A percentile compares a stretch with the other conserved stretches of the same genome.
Evolutionary conservation across 2,113 vertebrate genomes (phyloP).

Genomic region (Silurus meridionalis): DNA sequence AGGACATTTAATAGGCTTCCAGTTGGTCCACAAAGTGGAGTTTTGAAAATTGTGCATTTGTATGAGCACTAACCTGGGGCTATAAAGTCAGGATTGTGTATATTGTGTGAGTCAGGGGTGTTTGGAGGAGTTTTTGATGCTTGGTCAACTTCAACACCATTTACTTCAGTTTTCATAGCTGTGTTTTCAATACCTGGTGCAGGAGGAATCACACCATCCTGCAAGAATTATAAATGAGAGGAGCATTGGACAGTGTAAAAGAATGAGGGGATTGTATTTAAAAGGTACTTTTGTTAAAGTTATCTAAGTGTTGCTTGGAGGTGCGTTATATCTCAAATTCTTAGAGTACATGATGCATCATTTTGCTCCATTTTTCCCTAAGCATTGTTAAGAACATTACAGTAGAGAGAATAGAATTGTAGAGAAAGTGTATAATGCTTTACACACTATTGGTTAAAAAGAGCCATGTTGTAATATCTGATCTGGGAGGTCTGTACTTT

Average conservation of each 20-base stretch:
- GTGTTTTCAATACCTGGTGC: slow-evolving; percentile 67
- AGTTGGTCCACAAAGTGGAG: background rate
- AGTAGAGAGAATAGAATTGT: background rate
- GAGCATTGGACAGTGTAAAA: background rate
- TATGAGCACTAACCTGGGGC: slow-evolving; percentile 81
- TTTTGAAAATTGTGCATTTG: background rate
- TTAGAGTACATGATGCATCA: background rate
- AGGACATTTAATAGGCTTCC: background rate
- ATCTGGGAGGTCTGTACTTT: background rate
- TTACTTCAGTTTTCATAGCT: slow-evolving; percentile 61
- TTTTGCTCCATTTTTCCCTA: background rate
- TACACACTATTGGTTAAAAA: background rate
- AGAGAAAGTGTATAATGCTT: background rate
- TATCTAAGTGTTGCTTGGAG: background rate
- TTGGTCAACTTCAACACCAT: slow-evolving; percentile 61
- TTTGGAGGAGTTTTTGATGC: slow-evolving; percentile 74
- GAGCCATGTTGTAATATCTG: background rate
- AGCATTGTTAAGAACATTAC: background rate
- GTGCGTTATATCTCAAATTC: background rate
- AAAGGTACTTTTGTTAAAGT: background rate
- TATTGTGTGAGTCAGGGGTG: slow-evolving; percentile 69
- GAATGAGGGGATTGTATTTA: background rate
- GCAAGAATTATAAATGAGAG: slow-evolving; percentile 24
- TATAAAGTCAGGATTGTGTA: slow-evolving; percentile 81
- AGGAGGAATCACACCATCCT: slow-evolving; percentile 55